phyloP scores from a whole-genome alignment of 2,113 vertebrate genomes.

The Turnix velox region DNA sequence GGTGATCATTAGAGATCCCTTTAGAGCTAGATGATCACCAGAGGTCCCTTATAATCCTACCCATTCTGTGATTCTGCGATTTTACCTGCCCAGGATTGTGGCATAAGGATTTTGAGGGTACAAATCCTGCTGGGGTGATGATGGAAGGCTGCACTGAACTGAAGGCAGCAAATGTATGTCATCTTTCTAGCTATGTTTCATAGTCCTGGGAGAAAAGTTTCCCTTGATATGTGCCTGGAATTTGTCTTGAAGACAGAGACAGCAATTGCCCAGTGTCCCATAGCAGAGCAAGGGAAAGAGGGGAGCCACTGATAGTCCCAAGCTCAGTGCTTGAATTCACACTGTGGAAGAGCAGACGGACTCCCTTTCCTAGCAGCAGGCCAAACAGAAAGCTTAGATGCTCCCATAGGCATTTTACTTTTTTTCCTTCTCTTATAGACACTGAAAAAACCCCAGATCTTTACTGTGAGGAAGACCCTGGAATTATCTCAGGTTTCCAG shows the following conservation, averaged over 20 bases:
- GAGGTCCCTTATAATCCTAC: background rate
- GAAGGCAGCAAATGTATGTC: background rate
- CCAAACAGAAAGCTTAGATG: background rate
- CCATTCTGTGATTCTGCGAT: background rate
- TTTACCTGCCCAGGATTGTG: background rate
- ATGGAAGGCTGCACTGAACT: background rate
- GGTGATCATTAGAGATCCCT: background rate
- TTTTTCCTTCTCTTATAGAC: background rate
- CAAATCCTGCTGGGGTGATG: background rate
- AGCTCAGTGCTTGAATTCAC: background rate
- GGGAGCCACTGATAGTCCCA: background rate
- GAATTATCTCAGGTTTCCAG: constrained; percentile 10
- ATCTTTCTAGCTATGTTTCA: rapidly evolving
- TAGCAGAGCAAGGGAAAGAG: background rate
- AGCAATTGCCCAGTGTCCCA: background rate
- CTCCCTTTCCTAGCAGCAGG: background rate
- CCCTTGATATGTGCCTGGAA: background rate
- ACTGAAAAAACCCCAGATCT: background rate
- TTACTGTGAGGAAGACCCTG: background rate
- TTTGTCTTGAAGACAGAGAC: background rate
- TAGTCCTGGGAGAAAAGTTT: background rate
- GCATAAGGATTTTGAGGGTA: background rate
- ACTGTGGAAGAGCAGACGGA: background rate
- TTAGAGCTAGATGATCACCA: background rate
- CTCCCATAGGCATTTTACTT: background rate